Evolutionary conservation across 2,888 invertebrate species (phyloP).

Genomic region (Pollenia angustigena): DNA sequence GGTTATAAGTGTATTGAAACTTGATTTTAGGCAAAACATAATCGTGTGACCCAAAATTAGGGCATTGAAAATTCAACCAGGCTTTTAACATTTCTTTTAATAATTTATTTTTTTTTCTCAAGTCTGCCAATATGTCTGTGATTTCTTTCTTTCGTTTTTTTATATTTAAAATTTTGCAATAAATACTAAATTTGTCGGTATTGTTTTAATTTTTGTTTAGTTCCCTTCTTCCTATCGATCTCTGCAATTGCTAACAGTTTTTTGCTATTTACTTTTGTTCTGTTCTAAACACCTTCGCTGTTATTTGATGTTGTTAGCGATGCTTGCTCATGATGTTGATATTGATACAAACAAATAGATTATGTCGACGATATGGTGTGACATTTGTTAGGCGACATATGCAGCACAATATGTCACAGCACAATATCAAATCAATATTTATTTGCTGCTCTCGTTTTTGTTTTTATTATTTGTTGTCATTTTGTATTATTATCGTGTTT

Average conservation of each 20-base stretch:
- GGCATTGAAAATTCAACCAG: not conserved
- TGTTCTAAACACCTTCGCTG: conserved; percentile 61
- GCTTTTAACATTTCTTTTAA: too few relatives aligned
- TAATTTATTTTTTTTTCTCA: not conserved
- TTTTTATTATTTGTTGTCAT: conserved; percentile 21
- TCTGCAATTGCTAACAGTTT: not conserved
- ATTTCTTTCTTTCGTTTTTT: not conserved
- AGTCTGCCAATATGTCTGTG: conserved; percentile 54
- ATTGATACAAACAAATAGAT: conserved; percentile 78
- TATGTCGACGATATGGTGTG: conserved; percentile 71
- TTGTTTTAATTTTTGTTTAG: not conserved
- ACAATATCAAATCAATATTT: conserved; percentile 24
- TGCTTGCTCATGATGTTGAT: conserved; percentile 66
- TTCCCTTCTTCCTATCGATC: not conserved
- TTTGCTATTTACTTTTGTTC: conserved; percentile 19
- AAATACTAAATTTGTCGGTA: conserved; percentile 41
- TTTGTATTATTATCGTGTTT: conserved; percentile 62
- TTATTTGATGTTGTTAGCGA: conserved; percentile 50
- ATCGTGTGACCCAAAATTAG: too few relatives aligned
- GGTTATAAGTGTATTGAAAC: too few relatives aligned
- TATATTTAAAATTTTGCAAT: conserved; percentile 50
- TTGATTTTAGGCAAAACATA: too few relatives aligned
- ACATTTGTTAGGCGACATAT: conserved; percentile 70
- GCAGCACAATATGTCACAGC: conserved; percentile 64
- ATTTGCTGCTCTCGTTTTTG: conserved; percentile 15